These are phyloP conservation scores for Opisthograptis luteolata DNA, from an alignment of 2,888 invertebrate species.

Conservation along the genomic window DNA sequence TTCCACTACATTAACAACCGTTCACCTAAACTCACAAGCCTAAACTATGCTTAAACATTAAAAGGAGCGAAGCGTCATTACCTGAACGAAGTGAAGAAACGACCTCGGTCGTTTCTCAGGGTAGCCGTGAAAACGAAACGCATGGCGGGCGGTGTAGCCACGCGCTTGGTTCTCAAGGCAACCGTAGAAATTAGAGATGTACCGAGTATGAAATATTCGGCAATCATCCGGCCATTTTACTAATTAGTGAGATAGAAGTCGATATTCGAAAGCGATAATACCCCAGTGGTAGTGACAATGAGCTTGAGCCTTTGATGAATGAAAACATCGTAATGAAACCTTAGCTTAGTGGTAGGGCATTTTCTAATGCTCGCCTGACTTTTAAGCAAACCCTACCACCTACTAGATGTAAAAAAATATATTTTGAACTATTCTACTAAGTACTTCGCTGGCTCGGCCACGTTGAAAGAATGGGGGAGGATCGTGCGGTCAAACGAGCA, in stretches of 20 bases:
- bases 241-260: background rate
- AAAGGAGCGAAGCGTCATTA: slow-evolving; percentile 21
- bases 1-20: slow-evolving; percentile 12
- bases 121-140: slow-evolving; percentile 14
- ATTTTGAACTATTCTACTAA: no score
- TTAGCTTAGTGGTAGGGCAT: no score
- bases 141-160: slow-evolving; percentile 5
- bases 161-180: slow-evolving; percentile 24
- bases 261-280: no score
- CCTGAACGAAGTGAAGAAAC: slow-evolving; percentile 22
- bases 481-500: no score
- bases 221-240: background rate
- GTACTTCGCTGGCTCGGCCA: no score
- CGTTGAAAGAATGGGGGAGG: no score
- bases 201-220: background rate
- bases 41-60: slow-evolving; percentile 19
- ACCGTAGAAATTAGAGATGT: slow-evolving; percentile 1
- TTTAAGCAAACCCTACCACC: no score
- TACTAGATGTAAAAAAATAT: no score
- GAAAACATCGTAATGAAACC: no score
- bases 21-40: slow-evolving; percentile 7
- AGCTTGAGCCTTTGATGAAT: no score
- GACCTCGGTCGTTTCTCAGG: slow-evolving; percentile 27
- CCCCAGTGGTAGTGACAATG: no score
- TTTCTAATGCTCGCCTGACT: no score